A percentile compares a stretch with the other conserved stretches of the same genome.
phyloP scores from a whole-genome alignment of 2,888 invertebrate species.

The Cataglyphis livida region DNA sequence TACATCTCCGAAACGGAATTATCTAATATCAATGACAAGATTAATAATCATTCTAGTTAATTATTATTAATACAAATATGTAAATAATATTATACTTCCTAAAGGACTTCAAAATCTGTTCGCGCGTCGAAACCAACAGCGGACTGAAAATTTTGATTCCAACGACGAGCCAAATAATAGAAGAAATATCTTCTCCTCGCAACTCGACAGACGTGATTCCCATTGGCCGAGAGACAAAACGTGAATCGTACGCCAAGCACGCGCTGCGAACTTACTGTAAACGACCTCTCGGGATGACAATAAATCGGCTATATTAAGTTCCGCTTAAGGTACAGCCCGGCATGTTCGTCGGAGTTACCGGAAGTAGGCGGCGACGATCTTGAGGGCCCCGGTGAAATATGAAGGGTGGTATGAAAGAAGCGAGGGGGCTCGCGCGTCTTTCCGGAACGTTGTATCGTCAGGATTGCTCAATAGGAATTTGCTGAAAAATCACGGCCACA shows the following conservation, averaged over 20 bases:
- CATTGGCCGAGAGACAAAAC: neutral
- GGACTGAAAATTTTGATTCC: neutral
- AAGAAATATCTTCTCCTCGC: neutral
- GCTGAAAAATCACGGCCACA: constrained; percentile 3
- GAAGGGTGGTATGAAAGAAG: constrained; percentile 17
- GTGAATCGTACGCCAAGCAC: constrained; percentile 17
- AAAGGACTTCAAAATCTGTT: neutral
- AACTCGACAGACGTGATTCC: constrained; percentile 16
- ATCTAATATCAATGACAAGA: neutral
- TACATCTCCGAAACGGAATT: neutral
- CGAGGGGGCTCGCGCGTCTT: neutral
- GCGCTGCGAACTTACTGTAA: constrained; percentile 32
- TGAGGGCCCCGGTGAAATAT: constrained; percentile 41
- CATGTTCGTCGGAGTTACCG: constrained; percentile 30
- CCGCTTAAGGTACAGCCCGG: constrained; percentile 31
- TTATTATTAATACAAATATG: neutral
- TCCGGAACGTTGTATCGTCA: constrained; percentile 37
- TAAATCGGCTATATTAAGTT: constrained; percentile 59
- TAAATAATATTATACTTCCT: neutral
- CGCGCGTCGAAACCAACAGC: neutral
- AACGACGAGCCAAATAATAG: neutral
- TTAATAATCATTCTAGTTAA: neutral
- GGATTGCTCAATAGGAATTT: neutral
- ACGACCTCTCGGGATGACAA: constrained; percentile 42
- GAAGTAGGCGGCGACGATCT: constrained; percentile 36